Conservation (phyloP, 2,113 vertebrate species). For the Coryphaenoides rupestris region DNA sequence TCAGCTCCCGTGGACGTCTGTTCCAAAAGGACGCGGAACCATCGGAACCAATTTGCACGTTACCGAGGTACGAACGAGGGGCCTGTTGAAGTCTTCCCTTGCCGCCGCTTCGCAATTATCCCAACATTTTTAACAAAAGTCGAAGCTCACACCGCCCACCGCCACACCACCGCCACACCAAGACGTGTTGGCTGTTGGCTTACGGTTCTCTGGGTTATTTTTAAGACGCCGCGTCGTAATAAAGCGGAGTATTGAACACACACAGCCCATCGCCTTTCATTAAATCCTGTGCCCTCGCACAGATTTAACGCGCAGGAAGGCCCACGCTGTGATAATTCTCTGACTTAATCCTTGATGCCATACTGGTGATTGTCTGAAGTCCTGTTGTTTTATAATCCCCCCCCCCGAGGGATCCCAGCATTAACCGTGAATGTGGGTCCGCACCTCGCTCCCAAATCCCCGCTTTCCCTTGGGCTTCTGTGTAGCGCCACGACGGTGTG, state of each 20-base stretch:
- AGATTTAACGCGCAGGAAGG: constrained; percentile 41
- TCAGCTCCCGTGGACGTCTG: no score
- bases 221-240: constrained; percentile 45
- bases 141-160: not conserved
- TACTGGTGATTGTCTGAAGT: constrained; percentile 31
- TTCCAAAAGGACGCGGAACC: no score
- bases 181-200: constrained; percentile 23
- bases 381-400: constrained; percentile 38
- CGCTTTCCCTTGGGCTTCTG: no score
- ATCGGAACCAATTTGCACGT: no score
- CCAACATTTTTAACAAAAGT: no score
- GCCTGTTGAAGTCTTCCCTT: no score
- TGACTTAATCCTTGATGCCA: constrained; percentile 50
- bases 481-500: constrained; percentile 1
- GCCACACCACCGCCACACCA: no score
- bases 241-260: constrained; percentile 58
- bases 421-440: constrained; percentile 14
- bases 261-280: constrained; percentile 60
- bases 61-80: no score
- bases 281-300: constrained; percentile 48
- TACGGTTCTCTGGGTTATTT: constrained; percentile 26
- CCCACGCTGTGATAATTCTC: constrained; percentile 43
- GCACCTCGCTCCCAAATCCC: no score
- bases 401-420: constrained; percentile 21
- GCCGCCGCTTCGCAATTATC: no score